Percentiles rank a stretch among this genome's conserved stretches.
Conservation (phyloP, 2,888 invertebrate species). For the Agriopis aurantiaria region DNA sequence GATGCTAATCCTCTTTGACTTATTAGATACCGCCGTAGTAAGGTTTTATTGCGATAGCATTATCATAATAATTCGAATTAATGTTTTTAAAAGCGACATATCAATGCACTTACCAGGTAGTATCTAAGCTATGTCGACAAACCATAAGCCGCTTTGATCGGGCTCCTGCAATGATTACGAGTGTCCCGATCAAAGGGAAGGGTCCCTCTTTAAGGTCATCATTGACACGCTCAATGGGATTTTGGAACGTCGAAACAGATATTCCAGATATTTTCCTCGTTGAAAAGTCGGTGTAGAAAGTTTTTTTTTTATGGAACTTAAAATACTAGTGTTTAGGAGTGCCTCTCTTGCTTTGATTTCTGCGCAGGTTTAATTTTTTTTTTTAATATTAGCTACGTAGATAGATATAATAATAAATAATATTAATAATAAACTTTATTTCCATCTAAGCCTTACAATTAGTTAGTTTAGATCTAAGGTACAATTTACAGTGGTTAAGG, state of each 20-base stretch:
- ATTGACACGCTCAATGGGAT: slow-evolving; percentile 30
- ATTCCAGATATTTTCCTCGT: slow-evolving; percentile 7
- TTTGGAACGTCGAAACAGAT: slow-evolving; percentile 19
- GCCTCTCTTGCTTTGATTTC: background rate
- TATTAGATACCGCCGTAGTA: background rate
- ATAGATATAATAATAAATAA: too few species aligned
- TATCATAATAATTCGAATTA: background rate
- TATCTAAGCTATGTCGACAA: slow-evolving; percentile 13
- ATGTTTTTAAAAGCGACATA: background rate
- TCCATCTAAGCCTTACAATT: too few species aligned
- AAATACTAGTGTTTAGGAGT: too few species aligned
- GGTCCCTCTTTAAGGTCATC: slow-evolving; percentile 29
- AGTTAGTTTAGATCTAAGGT: too few species aligned
- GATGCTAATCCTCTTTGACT: background rate
- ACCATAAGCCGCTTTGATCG: slow-evolving; percentile 42
- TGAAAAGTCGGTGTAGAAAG: background rate
- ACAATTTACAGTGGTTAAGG: too few species aligned
- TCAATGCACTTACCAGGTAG: slow-evolving; percentile 13
- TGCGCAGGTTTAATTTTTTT: too few species aligned
- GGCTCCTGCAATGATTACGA: slow-evolving; percentile 38
- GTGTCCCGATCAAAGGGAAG: slow-evolving; percentile 35
- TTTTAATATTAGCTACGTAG: too few species aligned
- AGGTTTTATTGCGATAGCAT: background rate
- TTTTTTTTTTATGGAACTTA: too few species aligned
- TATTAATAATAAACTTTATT: too few species aligned